phyloP scores from a whole-genome alignment of 1,140 invertebrate genomes.

The Schlechtendalia chinensis region DNA sequence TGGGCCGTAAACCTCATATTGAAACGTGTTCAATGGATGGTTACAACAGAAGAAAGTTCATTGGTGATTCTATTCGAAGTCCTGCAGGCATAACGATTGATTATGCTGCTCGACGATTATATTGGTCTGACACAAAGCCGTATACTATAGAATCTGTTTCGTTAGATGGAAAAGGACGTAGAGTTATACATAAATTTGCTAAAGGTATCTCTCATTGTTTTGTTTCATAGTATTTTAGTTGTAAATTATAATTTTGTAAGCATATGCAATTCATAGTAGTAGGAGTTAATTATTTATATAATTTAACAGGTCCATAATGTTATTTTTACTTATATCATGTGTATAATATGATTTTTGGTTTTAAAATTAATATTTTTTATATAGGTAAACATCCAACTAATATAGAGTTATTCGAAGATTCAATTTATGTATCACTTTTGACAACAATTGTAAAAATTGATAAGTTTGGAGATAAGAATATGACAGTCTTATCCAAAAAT shows the following conservation, averaged over 20 bases:
- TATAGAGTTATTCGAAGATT: constrained; percentile 73
- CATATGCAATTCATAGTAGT: not conserved
- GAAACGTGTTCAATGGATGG: constrained; percentile 70
- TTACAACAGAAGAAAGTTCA: constrained; percentile 60
- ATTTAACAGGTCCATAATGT: not conserved
- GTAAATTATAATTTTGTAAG: too few species aligned
- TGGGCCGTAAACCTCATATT: constrained; percentile 66
- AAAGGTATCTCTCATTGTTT: constrained; percentile 54
- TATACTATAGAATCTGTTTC: constrained; percentile 73
- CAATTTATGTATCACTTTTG: constrained; percentile 55
- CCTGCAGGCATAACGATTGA: constrained; percentile 71
- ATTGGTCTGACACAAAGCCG: constrained; percentile 74
- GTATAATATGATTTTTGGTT: not conserved
- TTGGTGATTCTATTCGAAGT: constrained; percentile 63
- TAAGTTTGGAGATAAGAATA: constrained; percentile 67
- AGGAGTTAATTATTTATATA: not conserved
- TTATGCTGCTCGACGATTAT: constrained; percentile 66
- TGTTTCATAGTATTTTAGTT: not conserved
- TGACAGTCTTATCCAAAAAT: constrained; percentile 61
- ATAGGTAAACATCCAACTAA: constrained; percentile 63
- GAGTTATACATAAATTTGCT: constrained; percentile 61
- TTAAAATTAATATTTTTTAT: not conserved
- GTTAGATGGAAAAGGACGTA: constrained; percentile 71
- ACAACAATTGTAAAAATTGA: constrained; percentile 66
- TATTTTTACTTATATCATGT: too few species aligned